Evolutionary conservation across 2,797 vertebrate genomes (phyloP).

Genomic region (Megaceryle alcyon): DNA sequence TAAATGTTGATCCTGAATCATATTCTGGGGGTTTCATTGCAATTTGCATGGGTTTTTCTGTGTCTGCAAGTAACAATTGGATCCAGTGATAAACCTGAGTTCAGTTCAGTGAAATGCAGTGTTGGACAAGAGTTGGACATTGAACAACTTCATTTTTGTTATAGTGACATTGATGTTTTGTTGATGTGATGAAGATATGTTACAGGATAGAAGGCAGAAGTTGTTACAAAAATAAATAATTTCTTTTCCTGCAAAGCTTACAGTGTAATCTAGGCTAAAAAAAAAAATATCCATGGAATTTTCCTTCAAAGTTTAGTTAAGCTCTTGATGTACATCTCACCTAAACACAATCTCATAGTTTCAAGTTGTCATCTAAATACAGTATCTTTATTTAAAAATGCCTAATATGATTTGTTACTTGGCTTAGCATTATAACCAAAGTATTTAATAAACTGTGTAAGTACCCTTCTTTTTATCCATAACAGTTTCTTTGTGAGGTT

Average conservation of each 20-base stretch:
- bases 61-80: not conserved
- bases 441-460: constrained; percentile 15
- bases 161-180: not conserved
- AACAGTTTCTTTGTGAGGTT: not conserved
- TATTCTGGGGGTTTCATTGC: not conserved
- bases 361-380: not conserved
- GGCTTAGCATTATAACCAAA: not conserved
- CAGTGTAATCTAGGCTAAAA: not conserved
- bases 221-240: not conserved
- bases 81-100: not conserved
- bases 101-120: not conserved
- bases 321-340: not conserved
- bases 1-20: not conserved
- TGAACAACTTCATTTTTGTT: not conserved
- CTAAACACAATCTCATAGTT: not conserved
- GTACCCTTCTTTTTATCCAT: not conserved
- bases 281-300: not conserved
- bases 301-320: not conserved
- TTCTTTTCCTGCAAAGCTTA: not conserved
- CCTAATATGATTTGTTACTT: not conserved
- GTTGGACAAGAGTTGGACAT: not conserved
- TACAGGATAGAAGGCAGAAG: not conserved
- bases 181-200: not conserved
- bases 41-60: not conserved
- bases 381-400: constrained; percentile 15